These are phyloP conservation scores for Kuschelorhynchus macadamiae DNA, from an alignment of 2,888 invertebrate genomes.

Conservation along the genomic window DNA sequence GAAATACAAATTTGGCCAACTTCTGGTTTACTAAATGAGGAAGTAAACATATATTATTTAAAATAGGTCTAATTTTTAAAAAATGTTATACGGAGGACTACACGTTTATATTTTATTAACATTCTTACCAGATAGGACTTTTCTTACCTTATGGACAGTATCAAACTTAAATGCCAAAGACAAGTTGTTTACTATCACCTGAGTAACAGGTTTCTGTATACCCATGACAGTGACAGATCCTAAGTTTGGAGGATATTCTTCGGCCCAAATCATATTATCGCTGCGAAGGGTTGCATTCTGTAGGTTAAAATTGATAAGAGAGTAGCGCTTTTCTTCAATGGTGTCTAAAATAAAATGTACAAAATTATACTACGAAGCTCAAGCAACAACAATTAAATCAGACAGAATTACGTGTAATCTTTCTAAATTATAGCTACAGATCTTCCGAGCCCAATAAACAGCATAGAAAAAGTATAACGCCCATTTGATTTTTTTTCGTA, in stretches of 20 bases:
- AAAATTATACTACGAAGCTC: not conserved
- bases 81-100: too few species aligned
- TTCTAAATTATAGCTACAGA: too few species aligned
- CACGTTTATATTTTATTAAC: too few species aligned
- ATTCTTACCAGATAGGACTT: not conserved
- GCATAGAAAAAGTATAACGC: too few species aligned
- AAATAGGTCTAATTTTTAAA: too few species aligned
- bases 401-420: too few species aligned
- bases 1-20: too few species aligned
- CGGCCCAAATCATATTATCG: constrained; percentile 60
- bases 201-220: constrained; percentile 59
- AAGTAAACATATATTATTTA: too few species aligned
- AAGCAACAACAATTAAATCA: not conserved
- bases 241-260: constrained; percentile 65
- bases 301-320: constrained; percentile 70
- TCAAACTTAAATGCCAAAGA: constrained; percentile 63
- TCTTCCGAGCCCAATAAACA: too few species aligned
- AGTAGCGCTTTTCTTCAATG: constrained; percentile 74
- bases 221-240: constrained; percentile 64
- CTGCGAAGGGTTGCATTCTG: constrained; percentile 58
- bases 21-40: too few species aligned
- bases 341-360: constrained; percentile 69
- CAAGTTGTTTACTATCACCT: constrained; percentile 63
- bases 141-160: constrained; percentile 63
- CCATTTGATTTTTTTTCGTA: too few species aligned